Conservation (phyloP, 2,888 invertebrate species). For the Eupithecia tripunctaria region DNA sequence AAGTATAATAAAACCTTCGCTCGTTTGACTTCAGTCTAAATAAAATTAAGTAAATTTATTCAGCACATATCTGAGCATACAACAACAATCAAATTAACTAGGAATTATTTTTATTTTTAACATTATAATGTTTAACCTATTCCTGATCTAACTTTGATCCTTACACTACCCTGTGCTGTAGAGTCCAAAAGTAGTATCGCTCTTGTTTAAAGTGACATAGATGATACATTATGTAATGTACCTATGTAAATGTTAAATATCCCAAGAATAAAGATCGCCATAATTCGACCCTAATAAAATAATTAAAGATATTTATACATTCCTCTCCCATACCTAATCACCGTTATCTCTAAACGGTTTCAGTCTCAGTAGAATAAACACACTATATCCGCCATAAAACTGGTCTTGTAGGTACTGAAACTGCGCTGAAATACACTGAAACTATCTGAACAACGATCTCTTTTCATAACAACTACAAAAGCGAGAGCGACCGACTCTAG, state of each 20-base stretch:
- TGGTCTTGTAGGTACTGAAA: neutral
- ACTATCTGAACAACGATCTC: slow-evolving; percentile 17
- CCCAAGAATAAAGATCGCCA: neutral
- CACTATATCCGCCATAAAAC: neutral
- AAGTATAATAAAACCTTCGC: too few relatives aligned
- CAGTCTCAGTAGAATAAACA: neutral
- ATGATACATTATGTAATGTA: too few relatives aligned
- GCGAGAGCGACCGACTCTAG: slow-evolving; percentile 14
- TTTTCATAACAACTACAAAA: slow-evolving; percentile 21
- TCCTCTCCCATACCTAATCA: neutral
- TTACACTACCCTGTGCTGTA: too few relatives aligned
- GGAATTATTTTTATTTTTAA: too few relatives aligned
- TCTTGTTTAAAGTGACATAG: too few relatives aligned
- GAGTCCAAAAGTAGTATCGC: too few relatives aligned
- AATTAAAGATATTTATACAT: neutral
- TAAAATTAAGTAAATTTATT: too few relatives aligned
- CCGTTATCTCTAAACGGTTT: neutral
- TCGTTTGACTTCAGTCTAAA: too few relatives aligned
- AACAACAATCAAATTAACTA: too few relatives aligned
- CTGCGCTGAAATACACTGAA: slow-evolving; percentile 6
- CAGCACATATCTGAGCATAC: too few relatives aligned
- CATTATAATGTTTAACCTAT: too few relatives aligned
- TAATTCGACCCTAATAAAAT: neutral
- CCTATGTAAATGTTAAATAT: neutral
- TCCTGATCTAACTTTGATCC: too few relatives aligned